Percentiles rank a stretch among this genome's conserved stretches.
Evolutionary conservation across 1,140 invertebrate genomes (phyloP).

Genomic region (Teleopsis dalmanni): DNA sequence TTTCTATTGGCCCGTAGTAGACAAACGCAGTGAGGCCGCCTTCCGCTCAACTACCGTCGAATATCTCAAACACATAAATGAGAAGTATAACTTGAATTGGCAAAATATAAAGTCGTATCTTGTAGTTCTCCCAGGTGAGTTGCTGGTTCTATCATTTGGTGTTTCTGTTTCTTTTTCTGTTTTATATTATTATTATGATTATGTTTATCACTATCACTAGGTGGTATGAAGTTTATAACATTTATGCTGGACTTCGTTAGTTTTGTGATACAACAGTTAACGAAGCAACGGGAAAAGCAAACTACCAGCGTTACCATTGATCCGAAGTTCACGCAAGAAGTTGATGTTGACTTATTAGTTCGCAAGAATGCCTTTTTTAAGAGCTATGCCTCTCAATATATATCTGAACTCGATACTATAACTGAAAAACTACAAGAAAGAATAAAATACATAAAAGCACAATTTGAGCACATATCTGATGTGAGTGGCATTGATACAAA

Average conservation of each 20-base stretch:
- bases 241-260: slow-evolving; percentile 32
- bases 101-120: slow-evolving; percentile 33
- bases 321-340: no score
- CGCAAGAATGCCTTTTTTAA: slow-evolving; percentile 27
- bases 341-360: no score
- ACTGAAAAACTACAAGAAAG: slow-evolving; percentile 8
- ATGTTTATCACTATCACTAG: no score
- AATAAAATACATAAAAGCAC: background rate
- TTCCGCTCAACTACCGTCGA: slow-evolving; percentile 41
- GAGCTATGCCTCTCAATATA: slow-evolving; percentile 26
- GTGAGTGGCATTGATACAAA: slow-evolving; percentile 12
- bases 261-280: slow-evolving; percentile 29
- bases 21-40: slow-evolving; percentile 46
- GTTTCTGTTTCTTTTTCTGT: no score
- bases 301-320: no score
- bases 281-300: slow-evolving; percentile 26
- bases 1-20: slow-evolving; percentile 47
- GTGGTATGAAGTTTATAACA: slow-evolving; percentile 35
- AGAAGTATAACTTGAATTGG: slow-evolving; percentile 36
- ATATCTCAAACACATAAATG: slow-evolving; percentile 34
- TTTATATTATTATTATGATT: no score
- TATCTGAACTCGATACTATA: slow-evolving; percentile 18
- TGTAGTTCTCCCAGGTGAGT: slow-evolving; percentile 39
- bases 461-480: slow-evolving; percentile 12
- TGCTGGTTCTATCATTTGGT: slow-evolving; percentile 37